Percentiles rank a stretch among this genome's conserved stretches.
phyloP scores from a whole-genome alignment of 1,140 invertebrate genomes.

The Brachionus calyciflorus region DNA sequence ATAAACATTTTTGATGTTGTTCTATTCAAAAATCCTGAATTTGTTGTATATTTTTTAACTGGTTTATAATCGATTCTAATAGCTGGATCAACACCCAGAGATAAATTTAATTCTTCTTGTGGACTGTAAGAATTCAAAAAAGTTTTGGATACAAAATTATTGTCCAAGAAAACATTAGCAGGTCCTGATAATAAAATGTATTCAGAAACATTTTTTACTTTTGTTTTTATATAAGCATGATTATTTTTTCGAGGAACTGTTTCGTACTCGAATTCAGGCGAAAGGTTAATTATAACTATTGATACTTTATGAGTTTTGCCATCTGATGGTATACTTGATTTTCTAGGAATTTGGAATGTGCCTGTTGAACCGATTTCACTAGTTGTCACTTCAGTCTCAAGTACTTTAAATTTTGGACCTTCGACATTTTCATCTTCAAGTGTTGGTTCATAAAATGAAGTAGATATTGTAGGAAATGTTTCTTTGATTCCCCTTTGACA shows the following conservation, averaged over 20 bases:
- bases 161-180: constrained; percentile 60
- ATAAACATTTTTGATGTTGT: constrained; percentile 52
- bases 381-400: too few species aligned
- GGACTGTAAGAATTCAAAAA: constrained; percentile 13
- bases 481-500: too few species aligned
- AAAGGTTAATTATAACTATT: constrained; percentile 52
- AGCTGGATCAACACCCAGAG: constrained; percentile 56
- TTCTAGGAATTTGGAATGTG: constrained; percentile 1
- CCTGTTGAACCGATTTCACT: neutral
- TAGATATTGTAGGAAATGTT: too few species aligned
- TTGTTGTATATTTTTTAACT: constrained; percentile 50
- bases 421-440: too few species aligned
- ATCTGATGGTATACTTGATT: constrained; percentile 11
- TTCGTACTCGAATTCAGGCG: constrained; percentile 56
- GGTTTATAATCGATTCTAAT: constrained; percentile 60
- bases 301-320: constrained; percentile 35
- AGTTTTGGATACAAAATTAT: constrained; percentile 56
- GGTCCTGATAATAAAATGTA: constrained; percentile 57
- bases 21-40: constrained; percentile 50
- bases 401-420: neutral
- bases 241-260: constrained; percentile 56
- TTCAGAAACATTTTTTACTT: constrained; percentile 55
- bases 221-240: constrained; percentile 58
- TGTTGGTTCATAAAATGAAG: too few species aligned
- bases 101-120: constrained; percentile 24